Evolutionary conservation across 2,888 invertebrate species (phyloP), one percentile per base, ranked within the genome.

Genomic region (Hoplodrina ambigua): DNA sequence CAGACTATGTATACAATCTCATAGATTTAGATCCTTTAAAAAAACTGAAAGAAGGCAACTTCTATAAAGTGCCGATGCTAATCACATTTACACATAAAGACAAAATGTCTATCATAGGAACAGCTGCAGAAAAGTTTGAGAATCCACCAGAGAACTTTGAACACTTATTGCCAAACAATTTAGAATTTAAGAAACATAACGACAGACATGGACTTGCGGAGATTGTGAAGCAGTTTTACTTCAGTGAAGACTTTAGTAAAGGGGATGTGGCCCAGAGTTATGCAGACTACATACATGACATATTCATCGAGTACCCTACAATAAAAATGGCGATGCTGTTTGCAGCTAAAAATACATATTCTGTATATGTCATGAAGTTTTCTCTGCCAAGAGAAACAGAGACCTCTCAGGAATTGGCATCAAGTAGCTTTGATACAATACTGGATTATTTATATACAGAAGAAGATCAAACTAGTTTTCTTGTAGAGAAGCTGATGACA

Each of bases 191-290:
- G 0, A 85, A 82, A 67, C 79, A 88, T 13, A 70, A 78, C 0
- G 80, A 83, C 0, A 90, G 85, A 72, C 57, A 85, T 1, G 90
- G 84, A 78, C 79, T 95, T 11, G 90, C 88, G 0, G 86, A 88
- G 58, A 74, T 92, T n/a, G 89, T 93, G 0, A 93, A 91, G 75
- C 87, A 91, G 4, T 92, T 91, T 80, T 96, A 95, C 73, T 92
- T 95, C 74, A 87, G 87, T 2, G 80, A 84, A 17, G 81, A 85
- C 11, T 75, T 80, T 3, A 46, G n/a, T 17, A 52, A 37, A 57
- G 74, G 81, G 3, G 81, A 85, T 30, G 30, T 82, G 0, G 54
- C 84, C 0, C 82, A 90, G 56, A 89, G 84, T 20, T 94, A 91
- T 53, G 81, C 88, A 2, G 88, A 91, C 65, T 94, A 93, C 66